Conservation (phyloP, 2,888 invertebrate genomes). For the Acrocyrtus sp. region DNA sequence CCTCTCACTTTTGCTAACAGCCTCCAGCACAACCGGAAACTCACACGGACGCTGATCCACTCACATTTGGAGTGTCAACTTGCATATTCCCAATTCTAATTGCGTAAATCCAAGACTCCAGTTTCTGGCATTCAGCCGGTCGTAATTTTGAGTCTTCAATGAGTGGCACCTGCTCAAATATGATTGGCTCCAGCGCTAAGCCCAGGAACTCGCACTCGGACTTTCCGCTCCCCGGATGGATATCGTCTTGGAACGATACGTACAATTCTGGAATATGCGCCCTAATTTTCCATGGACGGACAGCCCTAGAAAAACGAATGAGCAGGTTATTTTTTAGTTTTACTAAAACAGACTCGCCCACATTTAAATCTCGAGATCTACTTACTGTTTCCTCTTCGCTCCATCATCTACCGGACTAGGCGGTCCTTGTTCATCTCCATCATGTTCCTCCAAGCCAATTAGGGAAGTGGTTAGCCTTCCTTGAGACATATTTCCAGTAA, state of each 20-base stretch:
- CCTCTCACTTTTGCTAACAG: background rate
- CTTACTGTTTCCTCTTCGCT: background rate
- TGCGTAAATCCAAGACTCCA: slow-evolving; percentile 42
- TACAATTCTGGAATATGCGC: slow-evolving; percentile 34
- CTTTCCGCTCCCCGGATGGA: background rate
- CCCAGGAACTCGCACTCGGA: slow-evolving; percentile 31
- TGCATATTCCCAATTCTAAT: slow-evolving; percentile 57
- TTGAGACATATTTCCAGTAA: background rate
- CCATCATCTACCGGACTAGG: background rate
- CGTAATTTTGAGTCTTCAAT: slow-evolving; percentile 31
- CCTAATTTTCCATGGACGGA: slow-evolving; percentile 22
- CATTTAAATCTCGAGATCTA: no score
- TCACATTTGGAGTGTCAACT: slow-evolving; percentile 52
- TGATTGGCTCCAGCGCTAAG: slow-evolving; percentile 25
- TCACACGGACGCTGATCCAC: background rate
- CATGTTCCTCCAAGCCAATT: background rate
- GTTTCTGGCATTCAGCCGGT: slow-evolving; percentile 32
- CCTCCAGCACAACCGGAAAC: slow-evolving; percentile 24
- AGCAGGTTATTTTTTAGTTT: no score
- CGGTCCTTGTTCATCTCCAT: slow-evolving; percentile 15
- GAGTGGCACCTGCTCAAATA: slow-evolving; percentile 29
- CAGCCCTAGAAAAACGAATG: background rate
- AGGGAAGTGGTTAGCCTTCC: background rate
- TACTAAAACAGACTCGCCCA: no score
- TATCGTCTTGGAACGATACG: slow-evolving; percentile 30